These are phyloP conservation scores for Leucophenga maculata DNA, from an alignment of 2,888 invertebrate species.

Conservation along the genomic window DNA sequence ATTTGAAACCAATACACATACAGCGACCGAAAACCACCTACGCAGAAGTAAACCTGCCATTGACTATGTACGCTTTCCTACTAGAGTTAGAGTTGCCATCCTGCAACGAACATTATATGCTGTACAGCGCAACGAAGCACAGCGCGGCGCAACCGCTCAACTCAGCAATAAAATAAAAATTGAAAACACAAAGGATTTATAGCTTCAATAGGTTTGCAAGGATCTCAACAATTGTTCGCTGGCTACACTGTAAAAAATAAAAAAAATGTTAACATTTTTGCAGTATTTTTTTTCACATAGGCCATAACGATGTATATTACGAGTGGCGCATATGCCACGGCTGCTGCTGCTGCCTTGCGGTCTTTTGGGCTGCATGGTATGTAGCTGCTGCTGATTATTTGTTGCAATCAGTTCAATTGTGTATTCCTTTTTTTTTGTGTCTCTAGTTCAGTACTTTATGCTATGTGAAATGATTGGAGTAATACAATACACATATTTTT, in stretches of 20 bases:
- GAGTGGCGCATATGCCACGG: constrained; percentile 5
- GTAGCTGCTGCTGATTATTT: constrained; percentile 28
- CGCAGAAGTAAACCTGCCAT: no score
- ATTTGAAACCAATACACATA: no score
- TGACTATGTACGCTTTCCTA: no score
- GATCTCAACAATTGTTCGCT: constrained; percentile 51
- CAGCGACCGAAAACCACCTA: no score
- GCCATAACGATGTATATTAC: constrained; percentile 36
- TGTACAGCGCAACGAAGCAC: no score
- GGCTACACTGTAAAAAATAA: constrained; percentile 25
- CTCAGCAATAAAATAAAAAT: constrained; percentile 63
- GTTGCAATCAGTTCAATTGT: constrained; percentile 13
- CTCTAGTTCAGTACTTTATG: no score
- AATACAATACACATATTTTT: constrained; percentile 12
- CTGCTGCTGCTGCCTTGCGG: constrained; percentile 55
- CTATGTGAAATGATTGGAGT: no score
- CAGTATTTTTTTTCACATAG: constrained; percentile 32
- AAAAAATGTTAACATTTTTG: constrained; percentile 22
- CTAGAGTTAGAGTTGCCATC: not conserved
- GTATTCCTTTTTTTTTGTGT: constrained; percentile 4
- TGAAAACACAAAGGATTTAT: constrained; percentile 67
- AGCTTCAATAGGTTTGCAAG: constrained; percentile 67
- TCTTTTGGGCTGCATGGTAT: constrained; percentile 42
- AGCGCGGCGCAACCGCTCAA: constrained; percentile 24
- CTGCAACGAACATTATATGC: not conserved